Base-by-base conservation (phyloP, 1,140 invertebrate species). In the Plutomurus gul region DNA sequence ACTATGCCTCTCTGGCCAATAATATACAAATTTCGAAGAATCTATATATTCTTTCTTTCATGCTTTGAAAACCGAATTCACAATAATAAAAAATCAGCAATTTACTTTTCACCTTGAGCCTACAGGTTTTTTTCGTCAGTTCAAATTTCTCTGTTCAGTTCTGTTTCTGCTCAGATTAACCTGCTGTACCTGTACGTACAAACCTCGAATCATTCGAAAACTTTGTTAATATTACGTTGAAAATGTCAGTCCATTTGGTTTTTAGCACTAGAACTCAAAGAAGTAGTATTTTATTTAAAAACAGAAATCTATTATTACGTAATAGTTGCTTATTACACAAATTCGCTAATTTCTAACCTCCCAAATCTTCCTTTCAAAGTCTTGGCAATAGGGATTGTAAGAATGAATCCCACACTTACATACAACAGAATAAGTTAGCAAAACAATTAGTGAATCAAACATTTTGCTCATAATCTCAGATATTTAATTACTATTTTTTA, bases 241-340 rank as follows among this genome's bases (percentile, higher is more conserved):
- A 65, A 65, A 65, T 65, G 56, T 65, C 56, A 65, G 56, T 65
- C 56, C 56, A 33, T 65, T 65, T 65, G 56, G 56, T 65, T 65
- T 65, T 65, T 65, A 65, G 56, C 56, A 65, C 56, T 65, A 65
- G 56, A 65, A 65, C 56, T 27, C 56, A 65, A 51, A 20, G 39
- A n/a, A 51, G n/a, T 20, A 65, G 30, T 65, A 33, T 36, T 30
- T 16, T 65, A 33, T 33, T n/a, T n/a, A 65, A 65, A 65, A 18
- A 51, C 27, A 65, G 36, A 65, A 65, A 16, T 65, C 30, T 65
- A 65, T n/a, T n/a, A n/a, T n/a, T n/a, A n/a, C n/a, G n/a, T n/a
- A n/a, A n/a, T n/a, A n/a, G n/a, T n/a, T n/a, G n/a, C n/a, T n/a
- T n/a, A n/a, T n/a, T n/a, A n/a, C n/a, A n/a, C n/a, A n/a, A n/a